A percentile compares a stretch with the other conserved stretches of the same genome.
These are phyloP conservation scores for Scolanthus callimorphus DNA, from an alignment of 92 coral and sea anemone species.

Conservation along the genomic window DNA sequence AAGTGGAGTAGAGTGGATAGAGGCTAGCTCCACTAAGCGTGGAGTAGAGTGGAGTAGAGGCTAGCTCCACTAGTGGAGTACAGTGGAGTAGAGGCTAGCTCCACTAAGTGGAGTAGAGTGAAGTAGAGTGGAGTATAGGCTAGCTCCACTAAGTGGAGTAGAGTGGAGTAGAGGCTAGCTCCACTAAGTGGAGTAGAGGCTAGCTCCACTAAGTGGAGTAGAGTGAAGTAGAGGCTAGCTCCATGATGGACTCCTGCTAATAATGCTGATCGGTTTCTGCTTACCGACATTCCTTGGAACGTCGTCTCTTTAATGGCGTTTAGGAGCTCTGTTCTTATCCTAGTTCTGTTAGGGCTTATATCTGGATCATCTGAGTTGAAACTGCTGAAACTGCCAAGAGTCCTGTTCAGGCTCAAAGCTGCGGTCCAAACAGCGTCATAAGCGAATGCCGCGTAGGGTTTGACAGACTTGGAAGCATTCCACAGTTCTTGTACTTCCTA, in stretches of 20 bases:
- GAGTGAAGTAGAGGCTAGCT: too few relatives aligned
- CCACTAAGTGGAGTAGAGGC: too few relatives aligned
- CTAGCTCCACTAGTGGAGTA: too few relatives aligned
- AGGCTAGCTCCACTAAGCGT: too few relatives aligned
- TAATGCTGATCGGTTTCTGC: too few relatives aligned
- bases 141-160: too few relatives aligned
- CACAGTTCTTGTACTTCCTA: slow-evolving; percentile 50
- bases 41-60: neutral
- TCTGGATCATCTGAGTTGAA: slow-evolving; percentile 53
- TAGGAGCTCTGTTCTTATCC: slow-evolving; percentile 62
- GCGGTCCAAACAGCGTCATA: slow-evolving; percentile 80
- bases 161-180: neutral
- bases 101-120: too few relatives aligned
- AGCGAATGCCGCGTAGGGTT: slow-evolving; percentile 63
- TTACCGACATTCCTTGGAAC: slow-evolving; percentile 80
- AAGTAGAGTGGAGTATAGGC: too few relatives aligned
- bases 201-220: too few relatives aligned
- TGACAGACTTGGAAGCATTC: slow-evolving; percentile 22
- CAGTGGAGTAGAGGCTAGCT: too few relatives aligned
- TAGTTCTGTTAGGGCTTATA: slow-evolving; percentile 53
- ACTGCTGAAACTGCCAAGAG: slow-evolving; percentile 37
- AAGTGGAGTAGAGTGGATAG: too few relatives aligned
- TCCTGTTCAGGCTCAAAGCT: slow-evolving; percentile 56
- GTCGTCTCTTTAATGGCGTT: slow-evolving; percentile 27
- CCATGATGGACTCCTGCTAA: too few relatives aligned